Percentiles rank a stretch among this genome's conserved stretches.
phyloP scores from a whole-genome alignment of 2,888 invertebrate genomes.

The Cremastinae sp. region DNA sequence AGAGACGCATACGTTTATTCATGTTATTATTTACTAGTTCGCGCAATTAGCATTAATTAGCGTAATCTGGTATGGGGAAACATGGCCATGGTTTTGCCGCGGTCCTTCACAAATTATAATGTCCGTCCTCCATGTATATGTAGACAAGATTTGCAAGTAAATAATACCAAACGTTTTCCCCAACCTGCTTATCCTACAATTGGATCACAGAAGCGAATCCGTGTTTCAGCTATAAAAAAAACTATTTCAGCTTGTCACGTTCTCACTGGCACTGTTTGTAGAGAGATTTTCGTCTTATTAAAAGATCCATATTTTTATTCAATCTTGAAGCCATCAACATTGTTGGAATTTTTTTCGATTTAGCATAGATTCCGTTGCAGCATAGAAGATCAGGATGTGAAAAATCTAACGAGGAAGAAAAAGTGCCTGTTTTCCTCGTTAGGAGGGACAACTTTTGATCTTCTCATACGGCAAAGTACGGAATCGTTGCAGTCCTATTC shows the following conservation, averaged over 20 bases:
- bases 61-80: slow-evolving; percentile 72
- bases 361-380: too few relatives aligned
- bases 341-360: too few relatives aligned
- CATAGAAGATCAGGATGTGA: not conserved
- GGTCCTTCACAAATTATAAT: not conserved
- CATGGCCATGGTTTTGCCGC: slow-evolving; percentile 49
- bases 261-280: too few relatives aligned
- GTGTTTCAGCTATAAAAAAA: too few relatives aligned
- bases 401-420: slow-evolving; percentile 15
- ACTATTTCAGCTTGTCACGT: too few relatives aligned
- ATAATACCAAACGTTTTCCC: too few relatives aligned
- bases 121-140: slow-evolving; percentile 4
- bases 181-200: too few relatives aligned
- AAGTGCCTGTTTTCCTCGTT: slow-evolving; percentile 15
- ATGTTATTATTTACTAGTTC: slow-evolving; percentile 77
- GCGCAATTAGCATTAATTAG: slow-evolving; percentile 79
- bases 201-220: too few relatives aligned
- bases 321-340: too few relatives aligned
- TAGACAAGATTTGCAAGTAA: too few relatives aligned
- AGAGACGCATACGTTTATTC: slow-evolving; percentile 74
- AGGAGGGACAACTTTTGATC: slow-evolving; percentile 53
- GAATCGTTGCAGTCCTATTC: slow-evolving; percentile 60
- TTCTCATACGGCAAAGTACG: slow-evolving; percentile 51
- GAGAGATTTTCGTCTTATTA: too few relatives aligned
- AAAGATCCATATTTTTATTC: too few relatives aligned